Conservation (phyloP, 2,113 vertebrate species). For the Neotragus pygmaeus region DNA sequence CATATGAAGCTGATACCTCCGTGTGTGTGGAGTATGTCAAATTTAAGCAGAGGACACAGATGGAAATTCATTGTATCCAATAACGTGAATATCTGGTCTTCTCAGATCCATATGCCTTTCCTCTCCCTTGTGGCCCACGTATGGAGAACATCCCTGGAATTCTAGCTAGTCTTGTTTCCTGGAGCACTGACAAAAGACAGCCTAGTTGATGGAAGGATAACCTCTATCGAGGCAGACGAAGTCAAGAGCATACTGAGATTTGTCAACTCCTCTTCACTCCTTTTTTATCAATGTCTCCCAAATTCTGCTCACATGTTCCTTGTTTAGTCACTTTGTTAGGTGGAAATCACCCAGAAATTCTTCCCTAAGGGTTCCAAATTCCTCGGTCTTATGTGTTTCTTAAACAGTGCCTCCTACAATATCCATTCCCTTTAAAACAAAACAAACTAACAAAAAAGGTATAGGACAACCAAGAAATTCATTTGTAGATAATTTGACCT, state of each 20-base stretch:
- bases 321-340: background rate
- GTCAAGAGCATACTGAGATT: background rate
- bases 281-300: background rate
- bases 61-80: background rate
- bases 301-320: background rate
- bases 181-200: background rate
- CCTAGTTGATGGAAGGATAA: accelerated
- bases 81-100: background rate
- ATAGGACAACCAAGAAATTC: background rate
- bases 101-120: background rate
- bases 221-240: background rate
- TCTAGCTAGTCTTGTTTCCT: background rate
- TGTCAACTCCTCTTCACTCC: background rate
- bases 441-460: background rate
- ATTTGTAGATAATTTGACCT: background rate
- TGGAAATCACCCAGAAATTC: background rate
- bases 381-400: background rate
- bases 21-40: background rate
- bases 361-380: background rate
- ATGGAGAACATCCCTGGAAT: background rate
- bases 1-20: background rate
- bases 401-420: background rate
- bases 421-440: background rate
- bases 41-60: background rate
- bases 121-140: background rate